Evolutionary conservation across 2,113 vertebrate species (phyloP), one percentile per base, ranked within the genome.

Genomic region (Syngnathus floridae): DNA sequence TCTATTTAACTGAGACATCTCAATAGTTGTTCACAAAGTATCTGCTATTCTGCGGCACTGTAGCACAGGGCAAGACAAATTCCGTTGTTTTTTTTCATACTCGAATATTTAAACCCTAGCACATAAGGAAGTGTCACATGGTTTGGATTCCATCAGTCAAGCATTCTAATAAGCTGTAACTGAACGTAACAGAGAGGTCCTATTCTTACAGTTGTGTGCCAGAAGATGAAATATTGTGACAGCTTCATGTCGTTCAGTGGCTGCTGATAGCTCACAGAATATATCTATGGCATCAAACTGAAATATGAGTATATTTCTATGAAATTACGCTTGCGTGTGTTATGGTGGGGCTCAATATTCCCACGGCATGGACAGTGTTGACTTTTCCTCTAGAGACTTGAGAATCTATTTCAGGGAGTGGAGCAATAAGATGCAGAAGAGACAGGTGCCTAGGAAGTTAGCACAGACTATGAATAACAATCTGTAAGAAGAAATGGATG

Each of bases 391-490:
- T 78, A 70, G 81, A 87, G 80, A 88, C 77, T 76, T 55, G 58
- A 76, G 72, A 31, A 72, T 86, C 86, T 88, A 88, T 87, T 88
- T 88, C 75, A 85, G 80, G 88, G 78, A 81, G 81, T 67, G 36
- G 68, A 84, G 83, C 70, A 76, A 74, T 76, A 78, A 82, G 85
- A 84, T 65, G 57, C 63, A 73, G 70, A 84, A 73, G 71, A 82
- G 80, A 89, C 88, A 89, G 86, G 86, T 89, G 86, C 85, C 86
- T 85, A 88, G 84, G 84, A 88, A 85, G 78, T 84, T 75, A 78
- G 80, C 49, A 1, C 67, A 66, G 74, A 70, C 81, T 82, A 84
- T 81, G 82, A 85, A 87, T 85, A 88, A 83, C 83, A 82, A 73
- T 65, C 77, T 54, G 52, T 51, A 67, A 80, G 74, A 78, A 76